Evolutionary conservation across 2,113 vertebrate genomes (phyloP).

Genomic region (Cricetomys ansorgei): DNA sequence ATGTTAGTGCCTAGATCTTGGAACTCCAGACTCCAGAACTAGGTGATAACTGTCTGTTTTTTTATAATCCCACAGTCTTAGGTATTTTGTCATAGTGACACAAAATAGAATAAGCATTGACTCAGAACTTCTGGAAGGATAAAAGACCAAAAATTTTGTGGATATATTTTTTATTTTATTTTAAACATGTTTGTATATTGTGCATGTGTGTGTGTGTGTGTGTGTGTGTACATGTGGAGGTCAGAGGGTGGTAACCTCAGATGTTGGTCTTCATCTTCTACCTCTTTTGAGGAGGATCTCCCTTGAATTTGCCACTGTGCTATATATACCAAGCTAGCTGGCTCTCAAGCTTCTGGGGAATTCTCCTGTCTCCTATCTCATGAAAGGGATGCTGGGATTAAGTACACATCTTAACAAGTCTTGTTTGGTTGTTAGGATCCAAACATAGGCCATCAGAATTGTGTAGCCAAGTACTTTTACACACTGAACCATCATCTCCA

Average conservation of each 20-base stretch:
- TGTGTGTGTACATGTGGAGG: neutral
- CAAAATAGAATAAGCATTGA: neutral
- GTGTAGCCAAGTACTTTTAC: neutral
- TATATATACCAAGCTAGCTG: no score
- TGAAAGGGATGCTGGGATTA: neutral
- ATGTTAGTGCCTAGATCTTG: neutral
- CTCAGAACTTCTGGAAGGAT: neutral
- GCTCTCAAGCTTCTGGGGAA: neutral
- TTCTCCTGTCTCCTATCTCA: neutral
- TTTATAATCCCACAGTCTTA: neutral
- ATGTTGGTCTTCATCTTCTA: neutral
- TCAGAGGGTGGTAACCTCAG: neutral
- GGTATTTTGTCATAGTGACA: neutral
- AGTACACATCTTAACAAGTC: no score
- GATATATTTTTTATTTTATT: slow-evolving; percentile 24
- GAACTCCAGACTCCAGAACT: neutral
- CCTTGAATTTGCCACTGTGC: neutral
- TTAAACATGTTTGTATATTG: neutral
- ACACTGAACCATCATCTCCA: neutral
- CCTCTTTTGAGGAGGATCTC: neutral
- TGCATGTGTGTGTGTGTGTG: neutral
- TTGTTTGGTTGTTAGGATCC: neutral
- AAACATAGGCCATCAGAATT: neutral
- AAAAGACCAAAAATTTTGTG: neutral
- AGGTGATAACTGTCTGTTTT: neutral